Evolutionary conservation across 2,797 vertebrate genomes (phyloP).

Genomic region (Neosilurus hyrtlii): DNA sequence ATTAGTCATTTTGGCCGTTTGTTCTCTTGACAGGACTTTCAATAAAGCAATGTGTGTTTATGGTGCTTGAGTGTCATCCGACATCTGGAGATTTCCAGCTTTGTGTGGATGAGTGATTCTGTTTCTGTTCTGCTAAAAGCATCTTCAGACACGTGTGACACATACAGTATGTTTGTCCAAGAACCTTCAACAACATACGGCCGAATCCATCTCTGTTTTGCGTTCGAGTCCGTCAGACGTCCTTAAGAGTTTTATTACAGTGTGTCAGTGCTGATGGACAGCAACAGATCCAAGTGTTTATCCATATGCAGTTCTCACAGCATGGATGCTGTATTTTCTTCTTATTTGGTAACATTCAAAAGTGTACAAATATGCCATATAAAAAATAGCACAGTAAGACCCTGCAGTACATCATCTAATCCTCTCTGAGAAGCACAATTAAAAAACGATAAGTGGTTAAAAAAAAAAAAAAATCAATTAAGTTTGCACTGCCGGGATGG

Average conservation of each 20-base stretch:
- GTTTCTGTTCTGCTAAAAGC: constrained; percentile 49
- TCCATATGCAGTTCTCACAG: constrained; percentile 14
- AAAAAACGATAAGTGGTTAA: constrained; percentile 46
- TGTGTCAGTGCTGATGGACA: constrained; percentile 6
- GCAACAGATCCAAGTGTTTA: neutral
- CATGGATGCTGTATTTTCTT: neutral
- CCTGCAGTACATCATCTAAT: constrained; percentile 18
- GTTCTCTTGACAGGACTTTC: constrained; percentile 51
- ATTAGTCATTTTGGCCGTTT: constrained; percentile 34
- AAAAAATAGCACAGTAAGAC: constrained; percentile 20
- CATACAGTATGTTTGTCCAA: constrained; percentile 51
- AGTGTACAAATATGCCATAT: neutral
- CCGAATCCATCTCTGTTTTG: constrained; percentile 19
- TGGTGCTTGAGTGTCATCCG: constrained; percentile 50
- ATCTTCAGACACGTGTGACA: constrained; percentile 47
- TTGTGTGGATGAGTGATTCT: constrained; percentile 54
- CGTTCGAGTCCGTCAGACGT: constrained; percentile 28
- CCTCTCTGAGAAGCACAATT: constrained; percentile 40
- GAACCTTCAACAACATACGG: constrained; percentile 51
- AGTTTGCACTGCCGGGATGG: constrained; percentile 67
- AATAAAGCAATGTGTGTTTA: constrained; percentile 53
- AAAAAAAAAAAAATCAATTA: constrained; percentile 66
- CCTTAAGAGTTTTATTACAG: constrained; percentile 6
- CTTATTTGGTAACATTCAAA: too few species aligned
- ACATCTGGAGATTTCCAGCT: constrained; percentile 58